phyloP scores from a whole-genome alignment of 1,140 invertebrate genomes.

The Anthonomus grandis region DNA sequence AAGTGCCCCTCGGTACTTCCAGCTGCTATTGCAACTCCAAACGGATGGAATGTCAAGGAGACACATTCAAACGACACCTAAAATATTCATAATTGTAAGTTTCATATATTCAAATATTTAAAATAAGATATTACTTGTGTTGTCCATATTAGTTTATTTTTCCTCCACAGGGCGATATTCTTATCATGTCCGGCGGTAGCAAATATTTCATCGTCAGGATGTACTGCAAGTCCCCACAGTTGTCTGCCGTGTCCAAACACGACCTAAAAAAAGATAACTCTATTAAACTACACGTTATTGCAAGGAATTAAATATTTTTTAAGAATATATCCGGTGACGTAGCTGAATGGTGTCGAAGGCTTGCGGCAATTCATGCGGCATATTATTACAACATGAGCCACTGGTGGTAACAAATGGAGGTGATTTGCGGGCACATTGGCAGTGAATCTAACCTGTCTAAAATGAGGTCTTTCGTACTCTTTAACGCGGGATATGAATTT shows the following conservation, averaged over 20 bases:
- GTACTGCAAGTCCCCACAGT: constrained; percentile 84
- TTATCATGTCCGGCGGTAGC: constrained; percentile 92
- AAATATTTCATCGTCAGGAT: constrained; percentile 88
- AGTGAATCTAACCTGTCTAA: too few species aligned
- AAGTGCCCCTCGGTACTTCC: constrained; percentile 87
- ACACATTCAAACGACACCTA: constrained; percentile 76
- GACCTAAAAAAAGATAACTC: constrained; percentile 56
- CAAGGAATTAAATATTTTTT: too few species aligned
- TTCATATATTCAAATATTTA: not conserved
- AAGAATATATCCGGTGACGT: too few species aligned
- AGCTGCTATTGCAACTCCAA: constrained; percentile 78
- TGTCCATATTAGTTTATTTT: constrained; percentile 82
- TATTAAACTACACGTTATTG: too few species aligned
- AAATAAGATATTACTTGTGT: constrained; percentile 62
- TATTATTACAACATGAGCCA: too few species aligned
- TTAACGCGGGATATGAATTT: too few species aligned
- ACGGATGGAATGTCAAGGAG: constrained; percentile 82
- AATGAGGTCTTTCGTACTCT: too few species aligned
- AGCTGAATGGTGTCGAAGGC: not conserved
- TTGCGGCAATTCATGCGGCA: too few species aligned
- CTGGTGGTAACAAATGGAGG: too few species aligned
- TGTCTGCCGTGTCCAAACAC: constrained; percentile 88
- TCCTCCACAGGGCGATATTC: constrained; percentile 84
- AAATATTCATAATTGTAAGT: too few species aligned
- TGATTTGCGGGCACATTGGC: too few species aligned